Base-by-base conservation (phyloP, 2,113 vertebrate genomes). In the Indicator maculatus region DNA sequence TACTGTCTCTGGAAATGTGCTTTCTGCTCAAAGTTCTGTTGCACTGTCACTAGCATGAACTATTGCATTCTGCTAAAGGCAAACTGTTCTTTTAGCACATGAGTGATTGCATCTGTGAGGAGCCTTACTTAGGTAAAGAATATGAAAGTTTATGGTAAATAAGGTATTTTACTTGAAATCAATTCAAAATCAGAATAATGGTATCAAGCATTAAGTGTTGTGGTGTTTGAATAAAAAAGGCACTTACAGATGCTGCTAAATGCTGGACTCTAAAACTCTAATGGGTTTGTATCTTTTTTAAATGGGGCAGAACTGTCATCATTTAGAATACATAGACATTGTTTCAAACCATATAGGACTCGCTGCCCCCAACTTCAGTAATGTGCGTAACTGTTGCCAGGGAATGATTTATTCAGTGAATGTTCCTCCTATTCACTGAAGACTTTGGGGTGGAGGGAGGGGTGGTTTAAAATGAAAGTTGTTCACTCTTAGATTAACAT, bases 351-450 rank as follows among this genome's bases (percentile, higher is more conserved):
- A 1, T 91, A 63, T 55, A 82, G 92, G 93, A 97, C 90, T 88
- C 83, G 28, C 76, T 91, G 91, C 76, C 85, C 88, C 90, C 86
- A 73, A 79, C 91, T 96, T 83, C 92, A 82, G 36, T 97, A 95
- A 96, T 60, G 80, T 73, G 94, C 65, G 59, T 93, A 95, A 96
- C 93, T 95, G 94, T 96, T 94, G 93, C 93, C 94, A 96, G 95
- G 94, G 91, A 93, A 86, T 93, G 86, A 95, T 93, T 95, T 92
- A 94, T 96, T 96, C 95, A 84, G 83, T 95, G 90, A 97, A 86
- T 86, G 93, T 93, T 78, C 83, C 56, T 91, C 77, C 90, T 95
- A 93, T 96, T 97, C 95, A 95, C 80, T 39, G 86, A 88, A 84
- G 86, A 86, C 65, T 91, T 91, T 73, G 79, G 87, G 79, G 91